These are phyloP conservation scores for Notocelia uddmanniana DNA, from an alignment of 2,888 invertebrate species.

Conservation along the genomic window DNA sequence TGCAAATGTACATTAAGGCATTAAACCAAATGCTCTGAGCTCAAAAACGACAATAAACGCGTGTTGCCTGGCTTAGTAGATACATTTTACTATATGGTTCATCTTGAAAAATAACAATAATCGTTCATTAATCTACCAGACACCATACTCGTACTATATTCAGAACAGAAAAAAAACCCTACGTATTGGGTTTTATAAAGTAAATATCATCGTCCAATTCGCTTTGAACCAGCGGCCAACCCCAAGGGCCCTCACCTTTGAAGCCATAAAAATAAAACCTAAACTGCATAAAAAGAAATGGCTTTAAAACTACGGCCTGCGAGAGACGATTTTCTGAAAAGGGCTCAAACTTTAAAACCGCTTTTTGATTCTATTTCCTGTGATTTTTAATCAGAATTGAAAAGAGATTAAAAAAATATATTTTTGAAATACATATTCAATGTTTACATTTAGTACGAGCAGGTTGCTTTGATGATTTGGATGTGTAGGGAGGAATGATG, in stretches of 20 bases:
- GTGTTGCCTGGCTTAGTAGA: no score
- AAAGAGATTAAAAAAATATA: not conserved
- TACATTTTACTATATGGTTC: no score
- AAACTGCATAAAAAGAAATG: not conserved
- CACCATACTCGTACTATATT: not conserved
- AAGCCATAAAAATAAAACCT: constrained; percentile 3
- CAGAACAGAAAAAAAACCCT: not conserved
- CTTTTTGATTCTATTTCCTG: not conserved
- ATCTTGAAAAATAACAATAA: not conserved
- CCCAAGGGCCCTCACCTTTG: not conserved
- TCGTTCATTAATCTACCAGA: not conserved
- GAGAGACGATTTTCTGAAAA: not conserved
- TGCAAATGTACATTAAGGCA: no score
- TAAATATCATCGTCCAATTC: not conserved
- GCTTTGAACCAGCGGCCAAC: constrained; percentile 4
- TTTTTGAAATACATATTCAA: not conserved
- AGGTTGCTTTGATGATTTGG: not conserved
- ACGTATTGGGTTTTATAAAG: not conserved
- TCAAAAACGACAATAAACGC: no score
- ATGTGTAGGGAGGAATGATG: no score
- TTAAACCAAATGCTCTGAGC: no score
- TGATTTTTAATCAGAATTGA: not conserved
- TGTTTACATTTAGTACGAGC: not conserved
- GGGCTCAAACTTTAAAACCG: not conserved
- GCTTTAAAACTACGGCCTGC: not conserved